Conservation (phyloP, 30 jellyfish, hydroid and myxozoan species). For the Rhopilema esculentum region DNA sequence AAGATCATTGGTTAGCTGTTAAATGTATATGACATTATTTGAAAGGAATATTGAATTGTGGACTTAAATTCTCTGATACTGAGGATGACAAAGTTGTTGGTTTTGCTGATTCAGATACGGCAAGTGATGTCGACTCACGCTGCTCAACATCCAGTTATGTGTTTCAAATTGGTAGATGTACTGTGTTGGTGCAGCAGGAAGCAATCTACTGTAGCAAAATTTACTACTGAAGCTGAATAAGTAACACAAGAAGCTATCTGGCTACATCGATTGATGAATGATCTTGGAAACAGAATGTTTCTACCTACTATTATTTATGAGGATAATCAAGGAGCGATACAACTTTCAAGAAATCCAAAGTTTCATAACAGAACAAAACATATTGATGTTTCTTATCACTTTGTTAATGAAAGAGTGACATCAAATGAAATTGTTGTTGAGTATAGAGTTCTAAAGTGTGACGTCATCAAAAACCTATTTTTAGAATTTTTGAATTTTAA, state of each 20-base stretch:
- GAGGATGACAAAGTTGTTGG: no score
- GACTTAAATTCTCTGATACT: no score
- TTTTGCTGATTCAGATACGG: conserved; percentile 37
- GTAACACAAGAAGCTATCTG: conserved; percentile 70
- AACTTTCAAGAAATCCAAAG: conserved; percentile 47
- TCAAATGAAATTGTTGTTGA: conserved; percentile 3
- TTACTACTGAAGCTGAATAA: conserved; percentile 56
- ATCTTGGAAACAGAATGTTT: conserved; percentile 48
- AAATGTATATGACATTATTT: no score
- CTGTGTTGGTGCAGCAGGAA: conserved; percentile 45
- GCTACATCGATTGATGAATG: conserved; percentile 45
- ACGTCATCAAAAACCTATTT: no score
- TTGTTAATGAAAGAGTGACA: conserved; percentile 40
- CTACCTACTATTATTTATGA: conserved; percentile 34
- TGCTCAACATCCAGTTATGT: conserved; percentile 32
- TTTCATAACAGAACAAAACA: conserved; percentile 34
- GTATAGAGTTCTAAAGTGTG: no score
- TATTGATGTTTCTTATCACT: conserved; percentile 35
- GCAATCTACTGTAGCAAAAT: conserved; percentile 37
- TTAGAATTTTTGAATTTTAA: no score
- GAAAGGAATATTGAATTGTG: no score
- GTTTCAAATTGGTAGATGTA: no score
- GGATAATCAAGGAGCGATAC: conserved; percentile 59
- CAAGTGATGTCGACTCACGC: conserved; percentile 27
- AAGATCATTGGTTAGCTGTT: conserved; percentile 19